Conservation (phyloP, 2,888 invertebrate genomes). For the Glyphotaelius pellucidus region DNA sequence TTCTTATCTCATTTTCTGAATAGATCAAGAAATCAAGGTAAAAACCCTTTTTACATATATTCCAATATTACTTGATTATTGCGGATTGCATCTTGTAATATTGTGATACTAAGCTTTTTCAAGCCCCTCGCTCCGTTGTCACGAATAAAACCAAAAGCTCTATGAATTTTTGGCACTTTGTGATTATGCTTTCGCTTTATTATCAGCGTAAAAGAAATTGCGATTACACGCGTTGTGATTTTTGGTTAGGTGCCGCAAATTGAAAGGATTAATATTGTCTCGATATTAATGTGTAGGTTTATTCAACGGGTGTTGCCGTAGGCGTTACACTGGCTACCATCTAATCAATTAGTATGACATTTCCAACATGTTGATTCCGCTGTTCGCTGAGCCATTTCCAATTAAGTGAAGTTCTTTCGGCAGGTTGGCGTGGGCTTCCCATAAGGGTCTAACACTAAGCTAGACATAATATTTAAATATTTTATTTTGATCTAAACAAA, state of each 20-base stretch:
- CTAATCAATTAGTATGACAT: constrained; percentile 19
- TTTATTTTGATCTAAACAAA: too few species aligned
- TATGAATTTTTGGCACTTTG: background rate
- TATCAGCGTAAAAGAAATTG: background rate
- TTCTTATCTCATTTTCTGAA: background rate
- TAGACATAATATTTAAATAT: background rate
- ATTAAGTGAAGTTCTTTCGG: background rate
- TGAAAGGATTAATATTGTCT: background rate
- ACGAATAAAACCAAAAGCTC: background rate
- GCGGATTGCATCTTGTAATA: background rate
- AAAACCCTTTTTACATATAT: background rate
- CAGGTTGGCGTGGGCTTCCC: background rate
- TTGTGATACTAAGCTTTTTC: background rate
- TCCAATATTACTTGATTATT: background rate
- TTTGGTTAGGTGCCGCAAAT: background rate
- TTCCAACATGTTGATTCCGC: background rate
- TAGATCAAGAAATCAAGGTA: background rate
- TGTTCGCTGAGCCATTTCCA: background rate
- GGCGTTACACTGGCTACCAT: background rate
- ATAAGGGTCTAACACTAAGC: background rate
- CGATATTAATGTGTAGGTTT: background rate
- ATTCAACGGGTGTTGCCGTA: background rate
- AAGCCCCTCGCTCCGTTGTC: background rate
- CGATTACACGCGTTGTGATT: background rate
- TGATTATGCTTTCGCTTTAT: background rate